Evolutionary conservation across 2,888 invertebrate genomes (phyloP).

Genomic region (Eurytoma californica): DNA sequence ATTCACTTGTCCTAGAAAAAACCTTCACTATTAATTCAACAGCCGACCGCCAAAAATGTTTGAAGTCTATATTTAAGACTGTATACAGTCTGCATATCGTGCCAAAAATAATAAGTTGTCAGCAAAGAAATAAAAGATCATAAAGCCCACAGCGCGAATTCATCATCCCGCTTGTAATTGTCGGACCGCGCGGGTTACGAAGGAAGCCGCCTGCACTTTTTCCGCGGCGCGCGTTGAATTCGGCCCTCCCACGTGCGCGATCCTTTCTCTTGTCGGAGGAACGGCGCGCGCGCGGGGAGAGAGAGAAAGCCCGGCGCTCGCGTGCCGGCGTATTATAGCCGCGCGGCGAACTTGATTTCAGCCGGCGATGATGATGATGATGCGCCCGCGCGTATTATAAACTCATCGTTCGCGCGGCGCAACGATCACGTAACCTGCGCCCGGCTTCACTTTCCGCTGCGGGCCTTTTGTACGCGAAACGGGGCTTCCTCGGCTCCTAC

Average conservation of each 20-base stretch:
- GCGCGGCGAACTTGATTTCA: constrained; percentile 29
- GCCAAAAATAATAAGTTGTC: no score
- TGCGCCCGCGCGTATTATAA: constrained; percentile 13
- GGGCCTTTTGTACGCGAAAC: not conserved
- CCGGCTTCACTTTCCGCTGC: not conserved
- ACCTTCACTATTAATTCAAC: no score
- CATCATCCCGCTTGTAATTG: no score
- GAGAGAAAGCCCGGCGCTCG: constrained; percentile 7
- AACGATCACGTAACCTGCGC: not conserved
- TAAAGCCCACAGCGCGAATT: no score
- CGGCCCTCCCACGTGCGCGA: not conserved
- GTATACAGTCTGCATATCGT: no score
- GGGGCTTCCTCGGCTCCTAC: not conserved
- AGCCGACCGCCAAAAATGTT: not conserved
- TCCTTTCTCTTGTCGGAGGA: not conserved
- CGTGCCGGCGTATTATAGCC: constrained; percentile 15
- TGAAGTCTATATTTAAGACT: no score
- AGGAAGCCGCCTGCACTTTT: no score
- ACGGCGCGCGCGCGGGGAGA: not conserved
- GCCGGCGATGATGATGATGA: not conserved
- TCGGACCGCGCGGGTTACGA: no score
- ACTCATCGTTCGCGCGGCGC: constrained; percentile 20
- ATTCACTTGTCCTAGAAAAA: no score
- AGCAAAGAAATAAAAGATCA: no score
- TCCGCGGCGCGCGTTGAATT: not conserved